These are phyloP conservation scores for Cremastinae sp. DNA, from an alignment of 2,888 invertebrate genomes.

Conservation along the genomic window DNA sequence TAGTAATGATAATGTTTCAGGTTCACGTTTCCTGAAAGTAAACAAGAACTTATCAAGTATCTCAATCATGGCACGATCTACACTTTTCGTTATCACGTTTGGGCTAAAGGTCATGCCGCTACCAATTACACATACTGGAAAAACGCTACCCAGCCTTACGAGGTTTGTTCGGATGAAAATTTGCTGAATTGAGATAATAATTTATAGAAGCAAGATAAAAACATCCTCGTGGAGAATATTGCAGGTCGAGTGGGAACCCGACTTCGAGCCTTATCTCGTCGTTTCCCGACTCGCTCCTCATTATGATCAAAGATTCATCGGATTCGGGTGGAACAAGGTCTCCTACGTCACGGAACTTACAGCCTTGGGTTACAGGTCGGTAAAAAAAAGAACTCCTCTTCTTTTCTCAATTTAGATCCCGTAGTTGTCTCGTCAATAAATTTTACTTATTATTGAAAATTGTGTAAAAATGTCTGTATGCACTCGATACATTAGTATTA, in stretches of 20 bases:
- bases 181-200: neutral
- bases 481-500: too few relatives aligned
- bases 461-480: too few relatives aligned
- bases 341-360: slow-evolving; percentile 93
- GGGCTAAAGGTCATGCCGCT: slow-evolving; percentile 93
- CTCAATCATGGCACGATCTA: slow-evolving; percentile 88
- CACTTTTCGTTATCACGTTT: slow-evolving; percentile 93
- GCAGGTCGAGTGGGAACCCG: slow-evolving; percentile 93
- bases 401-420: too few relatives aligned
- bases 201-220: neutral
- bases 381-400: too few relatives aligned
- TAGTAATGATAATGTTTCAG: slow-evolving; percentile 51
- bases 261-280: slow-evolving; percentile 95
- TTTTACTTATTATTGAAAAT: neutral
- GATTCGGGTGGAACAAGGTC: slow-evolving; percentile 98
- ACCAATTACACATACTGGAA: slow-evolving; percentile 93
- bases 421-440: neutral
- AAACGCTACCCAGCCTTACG: slow-evolving; percentile 88
- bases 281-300: slow-evolving; percentile 87
- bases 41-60: slow-evolving; percentile 88
- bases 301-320: slow-evolving; percentile 93
- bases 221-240: slow-evolving; percentile 63
- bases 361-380: slow-evolving; percentile 87
- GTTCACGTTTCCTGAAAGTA: slow-evolving; percentile 88
- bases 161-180: slow-evolving; percentile 79